Evolutionary conservation across 2,797 vertebrate species (phyloP).

Genomic region (Chelon labrosus): DNA sequence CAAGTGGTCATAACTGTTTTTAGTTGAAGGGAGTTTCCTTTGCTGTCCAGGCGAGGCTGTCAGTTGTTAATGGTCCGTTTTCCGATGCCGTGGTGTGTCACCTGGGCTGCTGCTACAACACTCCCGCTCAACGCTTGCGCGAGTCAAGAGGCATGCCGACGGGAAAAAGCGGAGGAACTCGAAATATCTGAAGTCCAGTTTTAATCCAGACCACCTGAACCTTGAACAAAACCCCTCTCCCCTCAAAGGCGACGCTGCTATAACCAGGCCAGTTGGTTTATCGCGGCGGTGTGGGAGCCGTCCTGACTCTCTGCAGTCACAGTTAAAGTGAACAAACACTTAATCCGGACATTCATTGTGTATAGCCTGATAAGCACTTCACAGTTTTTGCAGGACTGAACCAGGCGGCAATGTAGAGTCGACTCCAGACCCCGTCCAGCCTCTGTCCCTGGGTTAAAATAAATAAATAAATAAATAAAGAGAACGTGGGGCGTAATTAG

Average conservation of each 20-base stretch:
- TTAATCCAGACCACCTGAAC: constrained; percentile 42
- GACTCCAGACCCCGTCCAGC: constrained; percentile 20
- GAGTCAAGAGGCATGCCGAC: constrained; percentile 55
- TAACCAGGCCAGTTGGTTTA: background rate
- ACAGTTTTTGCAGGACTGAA: constrained; percentile 49
- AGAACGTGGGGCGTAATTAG: constrained; percentile 5
- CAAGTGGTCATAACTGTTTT: constrained; percentile 65
- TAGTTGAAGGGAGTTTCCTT: constrained; percentile 45
- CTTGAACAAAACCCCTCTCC: constrained; percentile 31
- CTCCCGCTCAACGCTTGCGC: constrained; percentile 51
- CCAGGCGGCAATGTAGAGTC: constrained; percentile 9
- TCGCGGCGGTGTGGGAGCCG: background rate
- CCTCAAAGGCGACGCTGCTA: constrained; percentile 23
- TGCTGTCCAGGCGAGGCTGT: constrained; percentile 52
- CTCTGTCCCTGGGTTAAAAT: constrained; percentile 38
- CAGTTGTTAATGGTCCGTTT: constrained; percentile 34
- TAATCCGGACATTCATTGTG: constrained; percentile 52
- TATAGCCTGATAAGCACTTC: constrained; percentile 60
- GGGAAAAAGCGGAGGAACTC: constrained; percentile 41
- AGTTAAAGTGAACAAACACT: constrained; percentile 54
- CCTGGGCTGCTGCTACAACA: constrained; percentile 43
- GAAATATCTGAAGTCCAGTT: constrained; percentile 44
- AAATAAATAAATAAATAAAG: too few relatives aligned
- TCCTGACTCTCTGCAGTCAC: constrained; percentile 19
- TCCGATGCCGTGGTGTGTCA: constrained; percentile 31